Conservation (phyloP, 2,113 vertebrate species). For the Vulpes lagopus region DNA sequence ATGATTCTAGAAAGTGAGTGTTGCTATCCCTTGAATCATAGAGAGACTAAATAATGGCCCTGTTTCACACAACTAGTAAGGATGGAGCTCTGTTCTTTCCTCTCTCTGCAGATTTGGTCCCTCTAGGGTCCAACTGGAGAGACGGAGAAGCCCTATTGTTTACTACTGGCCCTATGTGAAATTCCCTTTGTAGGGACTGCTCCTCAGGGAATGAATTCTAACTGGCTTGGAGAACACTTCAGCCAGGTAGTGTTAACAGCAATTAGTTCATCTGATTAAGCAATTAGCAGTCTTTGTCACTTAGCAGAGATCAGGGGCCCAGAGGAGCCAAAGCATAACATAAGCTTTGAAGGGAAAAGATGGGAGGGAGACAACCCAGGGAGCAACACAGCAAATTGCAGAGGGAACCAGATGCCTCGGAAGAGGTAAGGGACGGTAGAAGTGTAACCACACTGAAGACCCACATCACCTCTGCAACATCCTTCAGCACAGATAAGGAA, state of each 20-base stretch:
- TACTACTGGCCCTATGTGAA: background rate
- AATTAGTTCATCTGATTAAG: slow-evolving; percentile 72
- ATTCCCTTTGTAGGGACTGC: background rate
- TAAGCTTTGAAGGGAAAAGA: background rate
- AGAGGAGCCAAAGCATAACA: slow-evolving; percentile 42
- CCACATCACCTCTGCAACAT: background rate
- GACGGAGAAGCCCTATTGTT: background rate
- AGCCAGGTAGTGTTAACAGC: slow-evolving; percentile 72
- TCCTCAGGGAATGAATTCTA: background rate
- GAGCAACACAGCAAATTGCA: background rate
- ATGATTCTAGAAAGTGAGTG: background rate
- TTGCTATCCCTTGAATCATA: background rate
- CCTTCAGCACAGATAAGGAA: background rate
- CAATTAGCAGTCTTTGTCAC: slow-evolving; percentile 73
- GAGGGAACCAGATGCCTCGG: background rate
- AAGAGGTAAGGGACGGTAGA: background rate
- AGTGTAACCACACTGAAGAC: too few relatives aligned
- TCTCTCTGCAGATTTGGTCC: background rate
- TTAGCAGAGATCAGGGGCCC: slow-evolving; percentile 64
- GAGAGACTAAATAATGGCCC: background rate
- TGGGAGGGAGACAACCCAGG: background rate
- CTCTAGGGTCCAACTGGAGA: too few relatives aligned
- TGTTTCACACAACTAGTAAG: background rate
- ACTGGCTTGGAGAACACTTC: background rate
- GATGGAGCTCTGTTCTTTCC: background rate